These are phyloP conservation scores for Syritta pipiens DNA, from an alignment of 2,888 invertebrate species.

Conservation along the genomic window DNA sequence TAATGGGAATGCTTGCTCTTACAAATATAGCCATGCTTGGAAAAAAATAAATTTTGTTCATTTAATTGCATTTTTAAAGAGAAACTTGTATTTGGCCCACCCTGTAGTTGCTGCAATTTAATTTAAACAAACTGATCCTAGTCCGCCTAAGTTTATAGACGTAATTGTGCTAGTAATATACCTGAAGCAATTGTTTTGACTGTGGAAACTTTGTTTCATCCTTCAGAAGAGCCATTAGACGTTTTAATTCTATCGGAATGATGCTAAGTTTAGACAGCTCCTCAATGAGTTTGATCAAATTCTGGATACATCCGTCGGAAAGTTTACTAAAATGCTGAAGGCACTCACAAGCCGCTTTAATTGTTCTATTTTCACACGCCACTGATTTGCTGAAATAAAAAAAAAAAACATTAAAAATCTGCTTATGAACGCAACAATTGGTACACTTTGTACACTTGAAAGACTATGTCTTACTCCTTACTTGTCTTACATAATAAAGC, in stretches of 20 bases:
- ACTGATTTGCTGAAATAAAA: constrained; percentile 80
- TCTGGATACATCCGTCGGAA: constrained; percentile 79
- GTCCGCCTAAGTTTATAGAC: too few relatives aligned
- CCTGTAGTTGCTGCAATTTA: too few relatives aligned
- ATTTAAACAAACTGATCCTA: too few relatives aligned
- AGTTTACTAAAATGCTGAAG: constrained; percentile 79
- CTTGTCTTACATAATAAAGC: too few relatives aligned
- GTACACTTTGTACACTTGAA: not conserved
- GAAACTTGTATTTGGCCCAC: too few relatives aligned
- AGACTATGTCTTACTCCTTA: too few relatives aligned
- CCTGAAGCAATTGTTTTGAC: constrained; percentile 76
- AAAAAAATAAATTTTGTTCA: too few relatives aligned
- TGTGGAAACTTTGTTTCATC: constrained; percentile 76
- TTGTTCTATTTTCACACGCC: constrained; percentile 80
- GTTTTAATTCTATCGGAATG: constrained; percentile 81
- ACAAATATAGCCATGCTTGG: too few relatives aligned
- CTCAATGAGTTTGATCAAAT: constrained; percentile 81
- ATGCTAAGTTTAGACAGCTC: constrained; percentile 82
- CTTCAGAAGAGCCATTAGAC: constrained; percentile 79
- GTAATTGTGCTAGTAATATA: constrained; percentile 64
- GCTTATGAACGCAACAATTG: not conserved
- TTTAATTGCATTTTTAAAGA: too few relatives aligned
- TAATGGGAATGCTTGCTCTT: too few relatives aligned
- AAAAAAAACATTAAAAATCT: too few relatives aligned
- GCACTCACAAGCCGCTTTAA: constrained; percentile 79